A percentile compares a stretch with the other conserved stretches of the same genome.
These are phyloP conservation scores for Scaeva pyrastri DNA, from an alignment of 2,888 invertebrate species.

Conservation along the genomic window DNA sequence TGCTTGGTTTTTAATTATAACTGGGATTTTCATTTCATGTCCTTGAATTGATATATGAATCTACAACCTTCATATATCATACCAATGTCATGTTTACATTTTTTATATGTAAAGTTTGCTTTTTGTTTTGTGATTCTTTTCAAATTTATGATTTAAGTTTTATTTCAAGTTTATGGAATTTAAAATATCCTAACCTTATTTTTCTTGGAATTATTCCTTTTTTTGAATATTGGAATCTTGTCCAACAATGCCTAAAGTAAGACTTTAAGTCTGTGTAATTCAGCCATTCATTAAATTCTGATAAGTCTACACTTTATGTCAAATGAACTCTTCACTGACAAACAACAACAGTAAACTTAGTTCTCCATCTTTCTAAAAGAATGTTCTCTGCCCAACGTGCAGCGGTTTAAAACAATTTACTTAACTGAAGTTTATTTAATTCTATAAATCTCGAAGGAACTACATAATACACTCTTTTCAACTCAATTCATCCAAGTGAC, in stretches of 20 bases:
- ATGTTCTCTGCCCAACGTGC: not conserved
- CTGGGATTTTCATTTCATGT: not conserved
- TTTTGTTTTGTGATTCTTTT: not conserved
- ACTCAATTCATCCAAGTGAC: not conserved
- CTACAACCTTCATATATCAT: not conserved
- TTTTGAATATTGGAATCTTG: too few relatives aligned
- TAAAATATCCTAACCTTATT: too few relatives aligned
- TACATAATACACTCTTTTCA: not conserved
- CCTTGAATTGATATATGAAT: conserved; percentile 2
- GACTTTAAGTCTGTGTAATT: too few relatives aligned
- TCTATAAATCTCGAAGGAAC: conserved; percentile 13
- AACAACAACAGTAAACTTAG: too few relatives aligned
- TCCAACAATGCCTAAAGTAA: too few relatives aligned
- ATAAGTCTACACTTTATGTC: too few relatives aligned
- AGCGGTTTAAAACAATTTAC: not conserved
- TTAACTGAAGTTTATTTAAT: not conserved
- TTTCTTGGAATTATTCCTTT: too few relatives aligned
- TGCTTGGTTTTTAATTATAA: conserved; percentile 11
- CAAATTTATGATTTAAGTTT: too few relatives aligned
- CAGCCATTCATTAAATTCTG: too few relatives aligned
- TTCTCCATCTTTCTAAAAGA: not conserved
- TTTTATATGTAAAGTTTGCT: too few relatives aligned
- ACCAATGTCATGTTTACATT: not conserved
- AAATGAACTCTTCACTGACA: too few relatives aligned
- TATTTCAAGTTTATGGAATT: too few relatives aligned